phyloP scores from a whole-genome alignment of 2,888 invertebrate species.

The Clivina fossor region DNA sequence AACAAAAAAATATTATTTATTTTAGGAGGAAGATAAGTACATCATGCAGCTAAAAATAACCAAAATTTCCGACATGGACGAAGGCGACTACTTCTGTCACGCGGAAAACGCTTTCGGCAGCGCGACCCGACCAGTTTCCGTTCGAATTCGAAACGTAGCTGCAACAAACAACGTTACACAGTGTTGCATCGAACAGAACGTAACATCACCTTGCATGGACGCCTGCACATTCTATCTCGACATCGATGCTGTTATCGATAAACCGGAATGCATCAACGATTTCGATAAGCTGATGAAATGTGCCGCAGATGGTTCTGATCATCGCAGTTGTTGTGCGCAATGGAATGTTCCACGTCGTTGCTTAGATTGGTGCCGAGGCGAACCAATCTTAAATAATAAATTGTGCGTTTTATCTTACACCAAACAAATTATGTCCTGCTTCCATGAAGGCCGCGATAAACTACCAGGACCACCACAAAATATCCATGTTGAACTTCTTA shows the following conservation, averaged over 20 bases:
- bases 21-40: constrained; percentile 66
- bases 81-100: constrained; percentile 81
- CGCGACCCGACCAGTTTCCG: constrained; percentile 71
- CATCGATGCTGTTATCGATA: constrained; percentile 79
- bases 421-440: constrained; percentile 75
- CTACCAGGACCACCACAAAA: constrained; percentile 80
- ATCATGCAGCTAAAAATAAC: constrained; percentile 75
- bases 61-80: constrained; percentile 69
- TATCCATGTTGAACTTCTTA: constrained; percentile 59
- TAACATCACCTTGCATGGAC: constrained; percentile 75
- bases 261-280: constrained; percentile 78
- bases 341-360: constrained; percentile 79
- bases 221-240: constrained; percentile 84
- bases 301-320: constrained; percentile 80
- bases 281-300: constrained; percentile 85
- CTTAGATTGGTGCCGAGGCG: constrained; percentile 82
- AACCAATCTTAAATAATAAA: constrained; percentile 64
- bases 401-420: constrained; percentile 74
- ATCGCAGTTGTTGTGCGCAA: constrained; percentile 79
- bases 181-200: constrained; percentile 80
- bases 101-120: constrained; percentile 82
- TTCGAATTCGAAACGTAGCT: constrained; percentile 65
- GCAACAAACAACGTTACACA: constrained; percentile 72
- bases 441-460: constrained; percentile 74
- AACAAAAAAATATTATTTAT: constrained; percentile 19